These are phyloP conservation scores for Limnephilus rhombicus DNA, from an alignment of 2,888 invertebrate species.

Conservation along the genomic window DNA sequence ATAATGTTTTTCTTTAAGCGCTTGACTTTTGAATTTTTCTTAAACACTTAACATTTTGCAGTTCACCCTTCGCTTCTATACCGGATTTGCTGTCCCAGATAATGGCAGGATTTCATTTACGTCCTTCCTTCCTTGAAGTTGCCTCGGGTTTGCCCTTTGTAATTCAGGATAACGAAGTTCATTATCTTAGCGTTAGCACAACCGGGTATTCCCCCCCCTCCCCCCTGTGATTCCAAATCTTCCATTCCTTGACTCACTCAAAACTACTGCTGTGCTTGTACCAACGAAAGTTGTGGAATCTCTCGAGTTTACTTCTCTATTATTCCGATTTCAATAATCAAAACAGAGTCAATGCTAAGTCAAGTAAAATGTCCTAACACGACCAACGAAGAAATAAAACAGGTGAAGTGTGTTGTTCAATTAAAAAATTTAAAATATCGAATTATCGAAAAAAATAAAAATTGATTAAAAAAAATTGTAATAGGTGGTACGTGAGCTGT, in stretches of 20 bases:
- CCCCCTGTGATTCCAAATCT: neutral
- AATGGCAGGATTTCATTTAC: neutral
- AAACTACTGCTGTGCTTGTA: neutral
- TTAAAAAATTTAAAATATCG: too few relatives aligned
- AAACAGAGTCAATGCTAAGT: neutral
- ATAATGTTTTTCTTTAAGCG: too few relatives aligned
- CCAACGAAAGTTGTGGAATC: neutral
- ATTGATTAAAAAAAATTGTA: too few relatives aligned
- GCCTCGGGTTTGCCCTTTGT: neutral
- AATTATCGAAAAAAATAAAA: too few relatives aligned
- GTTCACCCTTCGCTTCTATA: neutral
- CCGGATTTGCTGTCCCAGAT: neutral
- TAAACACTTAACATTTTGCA: neutral
- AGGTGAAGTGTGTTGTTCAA: too few relatives aligned
- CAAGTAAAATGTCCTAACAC: neutral
- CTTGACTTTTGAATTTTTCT: neutral
- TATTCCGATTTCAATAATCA: neutral
- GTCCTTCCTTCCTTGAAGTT: neutral
- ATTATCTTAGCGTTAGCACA: constrained; percentile 21
- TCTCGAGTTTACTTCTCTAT: neutral
- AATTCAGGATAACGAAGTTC: constrained; percentile 19
- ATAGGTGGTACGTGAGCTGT: too few relatives aligned
- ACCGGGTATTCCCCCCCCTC: neutral
- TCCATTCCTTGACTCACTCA: neutral
- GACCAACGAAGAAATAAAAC: too few relatives aligned